phyloP scores from a whole-genome alignment of 2,797 vertebrate species.

The Rhodeus uyekii region DNA sequence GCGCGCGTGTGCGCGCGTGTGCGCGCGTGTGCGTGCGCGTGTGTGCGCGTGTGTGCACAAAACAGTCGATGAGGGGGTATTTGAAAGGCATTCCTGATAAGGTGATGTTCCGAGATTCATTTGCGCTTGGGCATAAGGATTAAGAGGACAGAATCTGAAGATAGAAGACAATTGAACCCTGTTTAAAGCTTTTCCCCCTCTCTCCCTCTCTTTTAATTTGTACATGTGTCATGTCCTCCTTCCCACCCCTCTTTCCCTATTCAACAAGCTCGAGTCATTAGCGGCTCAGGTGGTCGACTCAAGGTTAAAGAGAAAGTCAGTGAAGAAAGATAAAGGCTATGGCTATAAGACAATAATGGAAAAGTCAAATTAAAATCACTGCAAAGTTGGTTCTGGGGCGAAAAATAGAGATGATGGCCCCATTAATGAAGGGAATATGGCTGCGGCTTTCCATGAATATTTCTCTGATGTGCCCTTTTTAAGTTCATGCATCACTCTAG shows the following conservation, averaged over 20 bases:
- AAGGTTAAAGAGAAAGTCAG: conserved; percentile 84
- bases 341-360: conserved; percentile 80
- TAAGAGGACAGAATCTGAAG: conserved; percentile 72
- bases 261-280: conserved; percentile 85
- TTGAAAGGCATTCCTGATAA: conserved; percentile 74
- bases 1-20: conserved; percentile 12
- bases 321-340: conserved; percentile 70
- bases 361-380: conserved; percentile 75
- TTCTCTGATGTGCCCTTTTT: conserved; percentile 52
- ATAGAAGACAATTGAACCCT: conserved; percentile 81
- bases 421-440: conserved; percentile 80
- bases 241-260: conserved; percentile 63
- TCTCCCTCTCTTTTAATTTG: conserved; percentile 61
- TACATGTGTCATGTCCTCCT: conserved; percentile 60
- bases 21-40: conserved; percentile 44
- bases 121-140: conserved; percentile 71
- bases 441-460: conserved; percentile 69
- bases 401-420: conserved; percentile 67
- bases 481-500: conserved; percentile 48
- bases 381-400: conserved; percentile 73
- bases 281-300: conserved; percentile 72
- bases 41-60: conserved; percentile 30
- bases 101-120: conserved; percentile 72
- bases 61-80: conserved; percentile 51
- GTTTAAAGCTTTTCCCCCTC: conserved; percentile 67